Conservation (phyloP, 2,113 vertebrate genomes). For the Pavo muticus region DNA sequence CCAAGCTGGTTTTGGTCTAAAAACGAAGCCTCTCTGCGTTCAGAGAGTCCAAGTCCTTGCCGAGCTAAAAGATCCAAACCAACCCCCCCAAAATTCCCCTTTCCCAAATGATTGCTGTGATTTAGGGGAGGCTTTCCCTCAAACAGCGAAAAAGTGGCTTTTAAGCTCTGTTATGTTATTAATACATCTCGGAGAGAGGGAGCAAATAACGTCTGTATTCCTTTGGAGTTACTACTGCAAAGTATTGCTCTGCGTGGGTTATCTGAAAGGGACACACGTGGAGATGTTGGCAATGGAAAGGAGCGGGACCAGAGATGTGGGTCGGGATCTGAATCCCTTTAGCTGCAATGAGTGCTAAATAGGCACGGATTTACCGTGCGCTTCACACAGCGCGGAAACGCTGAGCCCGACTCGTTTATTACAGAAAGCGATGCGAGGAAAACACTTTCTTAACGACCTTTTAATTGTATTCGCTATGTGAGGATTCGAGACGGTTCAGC, state of each 20-base stretch:
- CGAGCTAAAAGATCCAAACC: neutral
- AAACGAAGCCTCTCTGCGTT: neutral
- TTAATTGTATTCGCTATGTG: neutral
- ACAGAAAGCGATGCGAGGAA: neutral
- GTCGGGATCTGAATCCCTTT: neutral
- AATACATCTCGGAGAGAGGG: neutral
- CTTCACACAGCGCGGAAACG: neutral
- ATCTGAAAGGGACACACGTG: neutral
- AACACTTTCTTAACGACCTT: neutral
- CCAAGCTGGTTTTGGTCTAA: neutral
- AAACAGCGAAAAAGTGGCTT: neutral
- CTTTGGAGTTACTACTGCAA: too few relatives aligned
- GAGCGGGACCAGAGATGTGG: neutral
- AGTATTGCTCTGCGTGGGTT: neutral
- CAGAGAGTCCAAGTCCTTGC: neutral
- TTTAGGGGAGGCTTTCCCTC: neutral
- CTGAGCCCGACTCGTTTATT: neutral
- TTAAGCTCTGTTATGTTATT: neutral
- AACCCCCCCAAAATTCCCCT: neutral
- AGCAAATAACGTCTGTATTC: neutral
- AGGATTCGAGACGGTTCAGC: neutral
- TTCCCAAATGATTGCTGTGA: neutral
- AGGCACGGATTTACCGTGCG: neutral
- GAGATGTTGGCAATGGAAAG: neutral
- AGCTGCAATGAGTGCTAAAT: rapidly evolving